These are phyloP conservation scores for Planococcus citri DNA, from an alignment of 1,140 invertebrate species.

Conservation along the genomic window DNA sequence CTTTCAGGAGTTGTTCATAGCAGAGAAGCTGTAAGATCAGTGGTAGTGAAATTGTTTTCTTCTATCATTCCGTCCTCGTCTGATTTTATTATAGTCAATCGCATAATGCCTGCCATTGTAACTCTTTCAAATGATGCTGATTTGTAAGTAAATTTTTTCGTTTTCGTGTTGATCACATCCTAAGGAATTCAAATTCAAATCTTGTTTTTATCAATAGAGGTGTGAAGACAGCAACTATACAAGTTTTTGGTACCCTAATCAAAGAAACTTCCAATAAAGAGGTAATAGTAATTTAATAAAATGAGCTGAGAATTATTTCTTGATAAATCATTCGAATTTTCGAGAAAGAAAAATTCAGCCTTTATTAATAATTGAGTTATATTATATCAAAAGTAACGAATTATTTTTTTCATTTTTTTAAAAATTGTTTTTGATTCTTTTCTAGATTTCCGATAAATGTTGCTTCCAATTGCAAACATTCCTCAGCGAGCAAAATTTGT, in stretches of 20 bases:
- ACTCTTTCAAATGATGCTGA: constrained; percentile 57
- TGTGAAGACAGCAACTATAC: constrained; percentile 49
- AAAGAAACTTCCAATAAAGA: constrained; percentile 42
- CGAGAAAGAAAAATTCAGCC: neutral
- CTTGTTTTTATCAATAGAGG: constrained; percentile 34
- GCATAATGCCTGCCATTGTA: constrained; percentile 53
- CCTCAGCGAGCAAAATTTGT: constrained; percentile 39
- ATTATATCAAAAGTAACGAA: constrained; percentile 40
- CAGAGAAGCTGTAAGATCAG: constrained; percentile 43
- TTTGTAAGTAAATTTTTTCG: constrained; percentile 45
- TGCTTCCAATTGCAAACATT: constrained; percentile 58
- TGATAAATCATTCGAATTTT: too few relatives aligned
- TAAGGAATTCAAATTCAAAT: too few relatives aligned
- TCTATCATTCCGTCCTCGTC: constrained; percentile 42
- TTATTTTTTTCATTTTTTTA: constrained; percentile 39
- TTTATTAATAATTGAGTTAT: neutral
- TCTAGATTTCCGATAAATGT: constrained; percentile 52
- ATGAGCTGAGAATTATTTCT: too few relatives aligned
- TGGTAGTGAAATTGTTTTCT: constrained; percentile 47
- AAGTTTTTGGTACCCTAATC: constrained; percentile 49
- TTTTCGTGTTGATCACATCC: too few relatives aligned
- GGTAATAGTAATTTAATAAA: constrained; percentile 30
- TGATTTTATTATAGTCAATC: constrained; percentile 43
- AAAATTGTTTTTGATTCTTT: constrained; percentile 40
- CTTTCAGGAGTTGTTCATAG: constrained; percentile 51